Evolutionary conservation across 2,888 invertebrate genomes (phyloP).

Genomic region (Andrena hattorfiana): DNA sequence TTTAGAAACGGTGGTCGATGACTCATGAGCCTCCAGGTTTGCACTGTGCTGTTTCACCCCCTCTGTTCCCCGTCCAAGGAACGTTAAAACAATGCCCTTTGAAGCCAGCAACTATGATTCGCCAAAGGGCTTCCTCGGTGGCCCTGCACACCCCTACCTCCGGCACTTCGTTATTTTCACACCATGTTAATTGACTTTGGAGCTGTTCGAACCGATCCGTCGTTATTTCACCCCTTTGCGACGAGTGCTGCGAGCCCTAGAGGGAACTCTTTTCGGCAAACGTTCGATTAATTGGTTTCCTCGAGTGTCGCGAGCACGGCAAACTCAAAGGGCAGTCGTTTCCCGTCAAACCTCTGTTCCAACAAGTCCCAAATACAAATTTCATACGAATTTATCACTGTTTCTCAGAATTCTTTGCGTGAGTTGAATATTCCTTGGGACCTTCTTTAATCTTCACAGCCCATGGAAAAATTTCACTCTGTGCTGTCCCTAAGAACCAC

Average conservation of each 20-base stretch:
- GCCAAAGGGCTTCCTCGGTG: conserved; percentile 19
- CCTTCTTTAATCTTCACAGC: too few species aligned
- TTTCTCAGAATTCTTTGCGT: too few species aligned
- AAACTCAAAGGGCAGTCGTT: background rate
- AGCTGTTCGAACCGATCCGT: conserved; percentile 5
- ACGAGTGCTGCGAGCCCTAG: background rate
- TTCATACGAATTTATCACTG: too few species aligned
- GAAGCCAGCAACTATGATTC: conserved; percentile 33
- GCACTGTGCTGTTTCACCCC: background rate
- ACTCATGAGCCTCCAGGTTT: conserved; percentile 33
- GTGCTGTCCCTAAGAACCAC: background rate
- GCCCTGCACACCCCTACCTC: conserved; percentile 14
- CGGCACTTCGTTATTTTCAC: conserved; percentile 65
- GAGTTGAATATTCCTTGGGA: too few species aligned
- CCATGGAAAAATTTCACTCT: too few species aligned
- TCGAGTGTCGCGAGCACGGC: background rate
- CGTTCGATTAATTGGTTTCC: conserved; percentile 32
- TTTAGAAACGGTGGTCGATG: conserved; percentile 37
- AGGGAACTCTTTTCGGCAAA: conserved; percentile 9
- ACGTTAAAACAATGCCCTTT: conserved; percentile 67
- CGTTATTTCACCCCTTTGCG: background rate
- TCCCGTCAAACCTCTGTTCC: background rate
- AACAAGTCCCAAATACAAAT: too few species aligned
- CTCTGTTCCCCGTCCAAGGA: conserved; percentile 7
- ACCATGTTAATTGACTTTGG: conserved; percentile 68